Conservation (phyloP, 2,797 vertebrate genomes). For the Gallinago nigripennis region DNA sequence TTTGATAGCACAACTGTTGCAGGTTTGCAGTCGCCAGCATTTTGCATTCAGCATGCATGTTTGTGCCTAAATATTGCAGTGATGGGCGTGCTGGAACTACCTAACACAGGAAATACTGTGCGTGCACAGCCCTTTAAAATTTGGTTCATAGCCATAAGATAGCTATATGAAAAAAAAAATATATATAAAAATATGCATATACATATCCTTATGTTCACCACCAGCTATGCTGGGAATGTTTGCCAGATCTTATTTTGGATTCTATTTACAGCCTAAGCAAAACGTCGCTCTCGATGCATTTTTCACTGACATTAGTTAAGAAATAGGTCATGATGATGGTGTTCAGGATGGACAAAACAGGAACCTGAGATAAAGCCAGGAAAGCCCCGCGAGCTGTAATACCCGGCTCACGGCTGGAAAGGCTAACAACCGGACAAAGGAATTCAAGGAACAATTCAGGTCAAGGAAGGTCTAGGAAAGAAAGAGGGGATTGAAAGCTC, state of each 20-base stretch:
- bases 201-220: neutral
- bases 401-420: neutral
- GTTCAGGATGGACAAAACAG: neutral
- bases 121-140: slow-evolving; percentile 16
- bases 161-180: neutral
- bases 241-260: slow-evolving; percentile 48
- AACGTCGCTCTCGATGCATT: slow-evolving; percentile 21
- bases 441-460: neutral
- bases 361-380: neutral
- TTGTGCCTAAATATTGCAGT: slow-evolving; percentile 3
- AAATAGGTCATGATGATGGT: neutral
- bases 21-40: neutral
- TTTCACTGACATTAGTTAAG: slow-evolving; percentile 22
- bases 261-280: slow-evolving; percentile 46
- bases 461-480: neutral
- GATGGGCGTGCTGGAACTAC: neutral
- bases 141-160: neutral
- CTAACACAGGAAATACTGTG: neutral
- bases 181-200: neutral
- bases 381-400: neutral
- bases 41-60: slow-evolving; percentile 8
- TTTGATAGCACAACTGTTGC: neutral
- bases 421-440: neutral
- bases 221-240: neutral
- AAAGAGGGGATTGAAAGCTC: neutral